phyloP scores from a whole-genome alignment of 2,113 vertebrate species.

The Haliaeetus leucogaster region DNA sequence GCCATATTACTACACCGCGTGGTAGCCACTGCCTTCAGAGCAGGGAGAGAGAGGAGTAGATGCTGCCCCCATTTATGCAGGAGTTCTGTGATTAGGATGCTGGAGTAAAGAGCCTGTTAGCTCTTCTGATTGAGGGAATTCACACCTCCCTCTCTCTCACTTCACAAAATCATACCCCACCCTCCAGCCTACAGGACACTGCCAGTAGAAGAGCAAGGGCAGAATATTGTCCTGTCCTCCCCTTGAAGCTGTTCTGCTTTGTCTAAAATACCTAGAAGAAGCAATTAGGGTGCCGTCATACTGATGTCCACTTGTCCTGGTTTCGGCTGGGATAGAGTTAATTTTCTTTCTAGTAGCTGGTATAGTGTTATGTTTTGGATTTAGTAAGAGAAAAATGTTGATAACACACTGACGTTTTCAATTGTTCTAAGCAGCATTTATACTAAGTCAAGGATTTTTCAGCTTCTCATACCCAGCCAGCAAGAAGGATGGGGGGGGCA shows the following conservation, averaged over 20 bases:
- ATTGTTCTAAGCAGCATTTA: too few relatives aligned
- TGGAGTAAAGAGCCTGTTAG: neutral
- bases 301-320: neutral
- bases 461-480: too few relatives aligned
- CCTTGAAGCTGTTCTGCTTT: neutral
- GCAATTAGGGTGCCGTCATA: neutral
- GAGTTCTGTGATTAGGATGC: neutral
- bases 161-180: neutral
- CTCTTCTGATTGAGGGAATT: neutral
- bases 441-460: too few relatives aligned
- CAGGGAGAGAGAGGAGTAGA: neutral
- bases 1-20: rapidly evolving
- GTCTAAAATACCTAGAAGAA: neutral
- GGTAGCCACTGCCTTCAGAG: neutral
- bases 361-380: too few relatives aligned
- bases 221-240: neutral
- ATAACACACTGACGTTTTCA: too few relatives aligned
- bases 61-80: neutral
- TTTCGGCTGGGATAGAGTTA: too few relatives aligned
- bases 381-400: too few relatives aligned
- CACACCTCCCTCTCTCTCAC: neutral
- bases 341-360: too few relatives aligned
- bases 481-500: too few relatives aligned
- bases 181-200: neutral
- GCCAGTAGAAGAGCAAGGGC: neutral